Evolutionary conservation across 2,888 invertebrate genomes (phyloP).

Genomic region (Zaprionus bogoriensis): DNA sequence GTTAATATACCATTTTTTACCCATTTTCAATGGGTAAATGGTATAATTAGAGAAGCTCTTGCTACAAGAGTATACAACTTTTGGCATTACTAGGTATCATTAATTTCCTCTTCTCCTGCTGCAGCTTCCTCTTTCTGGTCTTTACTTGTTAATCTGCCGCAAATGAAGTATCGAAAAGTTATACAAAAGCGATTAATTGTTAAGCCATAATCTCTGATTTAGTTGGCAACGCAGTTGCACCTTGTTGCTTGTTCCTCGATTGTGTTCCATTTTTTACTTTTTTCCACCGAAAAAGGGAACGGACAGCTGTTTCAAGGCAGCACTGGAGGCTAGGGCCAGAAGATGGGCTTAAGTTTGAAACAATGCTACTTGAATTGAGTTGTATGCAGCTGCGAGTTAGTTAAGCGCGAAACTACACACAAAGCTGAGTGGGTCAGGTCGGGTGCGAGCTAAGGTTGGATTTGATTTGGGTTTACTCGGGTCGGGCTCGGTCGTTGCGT

Average conservation of each 20-base stretch:
- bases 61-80: no score
- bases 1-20: no score
- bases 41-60: no score
- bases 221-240: neutral
- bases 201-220: neutral
- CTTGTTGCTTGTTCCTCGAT: neutral
- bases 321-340: neutral
- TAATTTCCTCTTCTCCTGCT: no score
- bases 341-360: conserved; percentile 8
- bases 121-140: neutral
- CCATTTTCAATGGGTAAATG: no score
- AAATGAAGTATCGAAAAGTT: neutral
- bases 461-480: neutral
- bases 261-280: conserved; percentile 9
- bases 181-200: conserved; percentile 13
- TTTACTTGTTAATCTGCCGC: neutral
- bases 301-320: conserved; percentile 33
- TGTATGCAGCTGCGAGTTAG: conserved; percentile 53
- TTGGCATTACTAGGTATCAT: no score
- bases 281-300: conserved; percentile 15
- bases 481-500: conserved; percentile 29
- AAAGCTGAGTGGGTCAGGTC: neutral
- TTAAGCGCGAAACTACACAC: conserved; percentile 48
- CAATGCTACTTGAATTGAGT: conserved; percentile 31
- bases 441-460: no score